Evolutionary conservation across 1,140 invertebrate genomes (phyloP).

Genomic region (Orius insidiosus): DNA sequence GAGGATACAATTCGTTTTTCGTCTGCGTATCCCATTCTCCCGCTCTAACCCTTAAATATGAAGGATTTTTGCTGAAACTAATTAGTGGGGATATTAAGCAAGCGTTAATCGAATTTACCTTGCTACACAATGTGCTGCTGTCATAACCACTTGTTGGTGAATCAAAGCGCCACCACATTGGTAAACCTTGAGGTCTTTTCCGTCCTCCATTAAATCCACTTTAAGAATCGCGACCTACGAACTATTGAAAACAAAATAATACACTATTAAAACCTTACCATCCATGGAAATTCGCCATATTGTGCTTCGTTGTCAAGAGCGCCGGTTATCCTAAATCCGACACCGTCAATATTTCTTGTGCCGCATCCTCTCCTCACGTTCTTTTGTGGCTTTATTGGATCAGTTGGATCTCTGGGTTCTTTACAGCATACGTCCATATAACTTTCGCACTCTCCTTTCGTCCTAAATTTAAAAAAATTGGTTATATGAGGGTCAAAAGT

Average conservation of each 20-base stretch:
- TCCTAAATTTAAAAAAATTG: no score
- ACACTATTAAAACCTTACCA: conserved; percentile 21
- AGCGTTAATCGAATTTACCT: conserved; percentile 20
- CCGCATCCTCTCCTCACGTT: conserved; percentile 38
- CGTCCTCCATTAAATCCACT: conserved; percentile 33
- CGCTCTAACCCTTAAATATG: conserved; percentile 20
- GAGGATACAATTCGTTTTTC: conserved; percentile 45
- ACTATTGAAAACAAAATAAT: not conserved
- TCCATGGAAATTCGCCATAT: conserved; percentile 32
- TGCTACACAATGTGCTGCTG: conserved; percentile 42
- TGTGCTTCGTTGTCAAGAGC: conserved; percentile 42
- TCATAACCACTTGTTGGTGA: conserved; percentile 46
- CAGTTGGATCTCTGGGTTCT: conserved; percentile 19
- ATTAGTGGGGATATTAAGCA: not conserved
- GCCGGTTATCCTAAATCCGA: conserved; percentile 50
- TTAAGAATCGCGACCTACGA: conserved; percentile 46
- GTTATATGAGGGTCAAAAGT: no score
- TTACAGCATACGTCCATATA: conserved; percentile 47
- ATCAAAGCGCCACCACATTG: conserved; percentile 62
- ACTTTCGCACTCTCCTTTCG: conserved; percentile 34
- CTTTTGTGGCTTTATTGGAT: conserved; percentile 20
- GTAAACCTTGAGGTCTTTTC: conserved; percentile 38
- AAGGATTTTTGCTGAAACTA: conserved; percentile 16
- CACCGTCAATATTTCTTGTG: conserved; percentile 43
- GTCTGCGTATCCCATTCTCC: conserved; percentile 53